Evolutionary conservation across 1,140 invertebrate genomes (phyloP).

Genomic region (Eueides isabella): DNA sequence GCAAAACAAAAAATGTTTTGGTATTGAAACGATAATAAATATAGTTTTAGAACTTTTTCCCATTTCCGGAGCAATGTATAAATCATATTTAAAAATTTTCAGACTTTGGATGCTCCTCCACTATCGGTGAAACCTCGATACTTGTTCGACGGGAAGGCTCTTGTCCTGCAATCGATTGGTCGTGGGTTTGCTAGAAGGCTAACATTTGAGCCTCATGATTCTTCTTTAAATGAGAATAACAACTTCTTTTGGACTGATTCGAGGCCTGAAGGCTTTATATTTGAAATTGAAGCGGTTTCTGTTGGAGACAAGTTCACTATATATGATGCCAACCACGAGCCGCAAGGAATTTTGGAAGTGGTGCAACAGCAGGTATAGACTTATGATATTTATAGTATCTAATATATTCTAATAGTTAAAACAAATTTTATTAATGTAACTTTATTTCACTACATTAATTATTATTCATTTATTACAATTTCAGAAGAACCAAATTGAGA

Average conservation of each 20-base stretch:
- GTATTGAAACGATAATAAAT: not conserved
- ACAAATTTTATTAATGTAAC: not conserved
- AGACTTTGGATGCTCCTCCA: constrained; percentile 71
- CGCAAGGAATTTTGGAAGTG: constrained; percentile 85
- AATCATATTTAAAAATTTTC: constrained; percentile 61
- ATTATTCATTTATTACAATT: constrained; percentile 43
- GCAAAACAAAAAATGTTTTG: not conserved
- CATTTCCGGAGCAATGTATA: constrained; percentile 37
- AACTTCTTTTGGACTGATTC: constrained; percentile 92
- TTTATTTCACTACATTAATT: constrained; percentile 7
- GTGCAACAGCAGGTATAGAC: constrained; percentile 82
- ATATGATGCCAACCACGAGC: constrained; percentile 84
- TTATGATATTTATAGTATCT: not conserved
- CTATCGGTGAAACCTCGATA: constrained; percentile 78
- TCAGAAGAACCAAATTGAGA: constrained; percentile 78
- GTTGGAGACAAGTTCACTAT: constrained; percentile 88
- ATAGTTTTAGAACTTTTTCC: constrained; percentile 2
- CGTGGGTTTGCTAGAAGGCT: constrained; percentile 89
- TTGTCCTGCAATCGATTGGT: constrained; percentile 87
- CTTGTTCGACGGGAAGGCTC: constrained; percentile 85
- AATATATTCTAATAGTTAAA: not conserved
- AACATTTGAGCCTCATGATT: constrained; percentile 86
- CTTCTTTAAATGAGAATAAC: constrained; percentile 85
- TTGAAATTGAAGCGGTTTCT: constrained; percentile 87
- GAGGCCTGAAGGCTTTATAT: constrained; percentile 87